These are phyloP conservation scores for Melitaea athalia DNA, from an alignment of 2,888 invertebrate genomes.

Conservation along the genomic window DNA sequence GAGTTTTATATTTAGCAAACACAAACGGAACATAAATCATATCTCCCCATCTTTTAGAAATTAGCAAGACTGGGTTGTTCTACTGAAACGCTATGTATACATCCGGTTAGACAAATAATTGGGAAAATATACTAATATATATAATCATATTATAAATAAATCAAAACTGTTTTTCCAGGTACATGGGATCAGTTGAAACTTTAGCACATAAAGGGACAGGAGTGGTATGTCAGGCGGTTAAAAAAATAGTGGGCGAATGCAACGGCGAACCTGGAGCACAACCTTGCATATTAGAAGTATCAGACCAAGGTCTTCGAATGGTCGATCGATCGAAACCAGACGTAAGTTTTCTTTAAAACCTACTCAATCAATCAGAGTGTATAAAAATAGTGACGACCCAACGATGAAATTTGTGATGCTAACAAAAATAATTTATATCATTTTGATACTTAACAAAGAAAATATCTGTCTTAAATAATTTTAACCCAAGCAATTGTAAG, in stretches of 20 bases:
- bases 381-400: too few species aligned
- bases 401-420: too few species aligned
- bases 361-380: too few species aligned
- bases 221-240: conserved; percentile 95
- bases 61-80: neutral
- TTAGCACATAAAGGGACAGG: conserved; percentile 98
- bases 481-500: too few species aligned
- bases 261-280: conserved; percentile 88
- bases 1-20: too few species aligned
- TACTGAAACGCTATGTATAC: neutral
- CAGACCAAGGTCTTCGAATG: conserved; percentile 97
- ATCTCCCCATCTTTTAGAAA: too few species aligned
- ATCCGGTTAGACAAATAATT: too few species aligned
- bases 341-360: conserved; percentile 68
- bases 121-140: too few species aligned
- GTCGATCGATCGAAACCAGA: conserved; percentile 92
- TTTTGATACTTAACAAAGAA: too few species aligned
- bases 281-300: conserved; percentile 95
- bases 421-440: too few species aligned
- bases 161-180: conserved; percentile 62
- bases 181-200: conserved; percentile 98
- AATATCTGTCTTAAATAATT: too few species aligned
- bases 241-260: conserved; percentile 89
- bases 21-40: too few species aligned
- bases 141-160: neutral